Conservation (phyloP, 2,797 vertebrate species). For the Novumbra hubbsi region DNA sequence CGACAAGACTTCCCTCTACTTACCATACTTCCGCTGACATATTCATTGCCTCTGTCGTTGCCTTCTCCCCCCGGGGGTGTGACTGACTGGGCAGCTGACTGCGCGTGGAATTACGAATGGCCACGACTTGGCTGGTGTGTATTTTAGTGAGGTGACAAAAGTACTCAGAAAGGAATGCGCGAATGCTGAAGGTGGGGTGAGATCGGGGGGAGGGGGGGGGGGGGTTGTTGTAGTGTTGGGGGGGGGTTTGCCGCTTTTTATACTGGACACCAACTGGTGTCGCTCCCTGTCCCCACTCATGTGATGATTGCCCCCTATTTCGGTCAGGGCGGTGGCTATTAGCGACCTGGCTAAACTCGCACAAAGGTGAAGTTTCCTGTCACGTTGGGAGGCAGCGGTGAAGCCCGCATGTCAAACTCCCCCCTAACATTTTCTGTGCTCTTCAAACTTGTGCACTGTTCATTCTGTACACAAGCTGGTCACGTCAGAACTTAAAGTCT, state of each 20-base stretch:
- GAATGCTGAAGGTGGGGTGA: conserved; percentile 43
- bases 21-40: conserved; percentile 14
- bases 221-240: conserved; percentile 65
- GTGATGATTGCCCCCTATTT: conserved; percentile 57
- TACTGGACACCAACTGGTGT: conserved; percentile 58
- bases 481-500: not conserved
- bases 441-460: not conserved
- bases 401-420: not conserved
- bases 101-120: conserved; percentile 12
- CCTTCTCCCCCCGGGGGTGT: conserved; percentile 30
- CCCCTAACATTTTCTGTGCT: not conserved
- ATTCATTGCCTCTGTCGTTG: conserved; percentile 26
- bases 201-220: conserved; percentile 59
- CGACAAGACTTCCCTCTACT: conserved; percentile 10
- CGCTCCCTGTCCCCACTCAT: conserved; percentile 41
- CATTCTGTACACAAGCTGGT: not conserved
- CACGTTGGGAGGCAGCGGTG: not conserved
- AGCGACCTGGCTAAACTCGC: conserved; percentile 38
- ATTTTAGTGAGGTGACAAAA: conserved; percentile 22
- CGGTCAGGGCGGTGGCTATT: conserved; percentile 48
- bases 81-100: conserved; percentile 40
- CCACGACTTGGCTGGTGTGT: conserved; percentile 34
- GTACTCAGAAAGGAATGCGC: conserved; percentile 37
- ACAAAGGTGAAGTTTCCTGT: conserved; percentile 1
- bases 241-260: conserved; percentile 41